phyloP scores from a whole-genome alignment of 2,113 vertebrate species.

The Sebastes fasciatus region DNA sequence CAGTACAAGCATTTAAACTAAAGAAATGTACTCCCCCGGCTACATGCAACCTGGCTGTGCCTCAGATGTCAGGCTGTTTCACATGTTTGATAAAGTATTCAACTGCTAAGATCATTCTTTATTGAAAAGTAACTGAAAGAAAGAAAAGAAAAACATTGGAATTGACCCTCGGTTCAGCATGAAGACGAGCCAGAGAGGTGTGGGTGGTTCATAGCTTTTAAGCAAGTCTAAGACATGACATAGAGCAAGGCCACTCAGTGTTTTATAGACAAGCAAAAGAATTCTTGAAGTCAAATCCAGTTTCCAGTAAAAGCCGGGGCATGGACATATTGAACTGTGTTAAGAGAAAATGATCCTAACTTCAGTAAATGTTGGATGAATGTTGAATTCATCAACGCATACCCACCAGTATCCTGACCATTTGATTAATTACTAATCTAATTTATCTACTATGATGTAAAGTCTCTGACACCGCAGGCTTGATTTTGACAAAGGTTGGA shows the following conservation, averaged over 20 bases:
- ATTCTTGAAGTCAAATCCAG: not conserved
- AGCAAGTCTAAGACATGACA: not conserved
- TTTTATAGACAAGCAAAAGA: not conserved
- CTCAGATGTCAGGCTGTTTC: not conserved
- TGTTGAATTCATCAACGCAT: not conserved
- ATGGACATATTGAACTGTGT: not conserved
- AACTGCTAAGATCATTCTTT: not conserved
- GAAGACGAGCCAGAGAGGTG: not conserved
- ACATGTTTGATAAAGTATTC: not conserved
- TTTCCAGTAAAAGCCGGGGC: too few species aligned
- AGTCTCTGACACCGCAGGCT: not conserved
- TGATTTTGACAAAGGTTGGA: not conserved
- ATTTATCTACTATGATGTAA: not conserved
- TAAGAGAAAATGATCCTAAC: not conserved
- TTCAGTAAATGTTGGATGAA: not conserved
- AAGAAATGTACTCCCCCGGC: not conserved
- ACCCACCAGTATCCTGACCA: not conserved
- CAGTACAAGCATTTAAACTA: too few species aligned
- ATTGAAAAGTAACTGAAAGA: not conserved
- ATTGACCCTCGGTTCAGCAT: not conserved
- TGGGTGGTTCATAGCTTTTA: not conserved
- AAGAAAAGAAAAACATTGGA: not conserved
- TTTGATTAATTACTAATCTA: not conserved
- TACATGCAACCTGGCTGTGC: not conserved
- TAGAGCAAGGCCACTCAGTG: not conserved